Base-by-base conservation (phyloP, 2,888 invertebrate genomes). In the Fragum sueziense region DNA sequence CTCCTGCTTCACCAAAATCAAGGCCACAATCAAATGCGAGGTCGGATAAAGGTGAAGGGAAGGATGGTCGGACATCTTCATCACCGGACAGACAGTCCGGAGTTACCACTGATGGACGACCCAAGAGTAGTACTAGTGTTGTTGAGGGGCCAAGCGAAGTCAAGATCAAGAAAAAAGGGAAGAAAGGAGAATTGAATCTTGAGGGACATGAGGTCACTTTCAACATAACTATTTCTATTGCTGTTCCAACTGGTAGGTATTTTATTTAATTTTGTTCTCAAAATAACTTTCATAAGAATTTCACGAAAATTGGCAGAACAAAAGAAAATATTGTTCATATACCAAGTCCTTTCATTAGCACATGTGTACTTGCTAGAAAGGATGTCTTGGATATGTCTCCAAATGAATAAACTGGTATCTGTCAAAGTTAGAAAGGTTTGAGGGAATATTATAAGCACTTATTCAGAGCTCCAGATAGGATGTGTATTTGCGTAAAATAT, bases 171-270 rank as follows among this genome's bases (percentile, higher is more conserved):
- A 88, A 87, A 81, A 84, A 82, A 7, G 52, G 79, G 17, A 78
- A 85, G 25, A 74, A 67, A 41, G 31, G 20, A 25, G 71, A 70
- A 27, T 6, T 71, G 9, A 59, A 70, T 34, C 80, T 80, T 2
- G 89, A 88, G 70, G 87, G 85, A 4, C 90, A 91, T 84, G 86
- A 88, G 70, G 91, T 91, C 34, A 91, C 91, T 0, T 91, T 92
- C 74, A 91, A 90, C 22, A 89, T 92, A n/a, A 91, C 90, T 47
- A 89, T 91, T 34, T 90, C 91, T 22, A 84, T 90, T 74, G 91
- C 92, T 33, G 86, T 91, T 9, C 90, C 91, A 47, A 90, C 91
- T 79, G 90, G 92, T 91, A 70, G 80, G 83, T 41, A 47, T 4
- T 37, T 37, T n/a, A n/a, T n/a, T n/a, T n/a, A n/a, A n/a, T n/a